A percentile compares a stretch with the other conserved stretches of the same genome.
phyloP scores from a whole-genome alignment of 23 tunicate genomes.

The Phallusia fumigata region DNA sequence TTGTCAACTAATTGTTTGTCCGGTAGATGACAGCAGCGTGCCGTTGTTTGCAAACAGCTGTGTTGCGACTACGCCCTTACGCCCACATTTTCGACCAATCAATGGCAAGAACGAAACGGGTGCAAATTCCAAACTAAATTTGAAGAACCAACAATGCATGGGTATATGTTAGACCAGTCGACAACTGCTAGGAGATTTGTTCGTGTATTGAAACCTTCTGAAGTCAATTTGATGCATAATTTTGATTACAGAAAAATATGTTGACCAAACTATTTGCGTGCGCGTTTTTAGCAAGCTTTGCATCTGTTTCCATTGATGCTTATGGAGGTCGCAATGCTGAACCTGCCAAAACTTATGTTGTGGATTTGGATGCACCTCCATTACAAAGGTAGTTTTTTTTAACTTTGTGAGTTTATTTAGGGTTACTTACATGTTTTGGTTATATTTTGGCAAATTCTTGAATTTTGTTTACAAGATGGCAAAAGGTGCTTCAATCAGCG shows the following conservation, averaged over 20 bases:
- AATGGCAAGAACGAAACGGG: no score
- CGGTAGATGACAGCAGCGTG: no score
- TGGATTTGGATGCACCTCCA: constrained; percentile 57
- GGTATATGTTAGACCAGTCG: no score
- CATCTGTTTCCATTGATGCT: background rate
- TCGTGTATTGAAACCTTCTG: background rate
- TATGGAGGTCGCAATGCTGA: constrained; percentile 11
- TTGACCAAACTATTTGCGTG: background rate
- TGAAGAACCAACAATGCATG: no score
- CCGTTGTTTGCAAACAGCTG: no score
- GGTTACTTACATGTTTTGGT: background rate
- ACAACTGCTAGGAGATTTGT: no score
- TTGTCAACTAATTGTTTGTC: no score
- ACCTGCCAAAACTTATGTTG: constrained; percentile 49
- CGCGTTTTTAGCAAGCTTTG: background rate
- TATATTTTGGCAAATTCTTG: background rate
- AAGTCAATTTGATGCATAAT: background rate
- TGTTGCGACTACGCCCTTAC: no score
- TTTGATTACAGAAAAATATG: background rate
- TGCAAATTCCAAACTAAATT: no score
- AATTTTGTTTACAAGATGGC: constrained; percentile 38
- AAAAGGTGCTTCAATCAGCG: constrained; percentile 21
- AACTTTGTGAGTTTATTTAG: background rate
- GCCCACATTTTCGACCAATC: no score
- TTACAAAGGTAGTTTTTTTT: constrained; percentile 34